Base-by-base conservation (phyloP, 2,113 vertebrate species). In the Helogale parvula region DNA sequence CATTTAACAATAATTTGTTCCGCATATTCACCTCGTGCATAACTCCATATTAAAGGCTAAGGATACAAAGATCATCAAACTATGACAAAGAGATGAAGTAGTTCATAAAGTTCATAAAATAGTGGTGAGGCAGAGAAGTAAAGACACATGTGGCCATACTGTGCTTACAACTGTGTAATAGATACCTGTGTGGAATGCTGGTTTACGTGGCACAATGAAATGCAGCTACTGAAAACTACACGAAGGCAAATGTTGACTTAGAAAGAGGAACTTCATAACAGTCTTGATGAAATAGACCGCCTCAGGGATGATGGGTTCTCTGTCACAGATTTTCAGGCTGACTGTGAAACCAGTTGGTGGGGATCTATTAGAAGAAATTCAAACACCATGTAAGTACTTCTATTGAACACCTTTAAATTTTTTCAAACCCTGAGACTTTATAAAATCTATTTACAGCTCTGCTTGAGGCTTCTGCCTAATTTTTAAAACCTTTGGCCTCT, bases 391-490 rank as follows among this genome's bases (percentile, higher is more conserved):
- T 79, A 25, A 7, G 1, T 33, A 68, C 2, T 71, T 71, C 82
- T 87, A 41, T 63, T 81, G 54, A 19, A 86, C 66, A 29, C 7
- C 17, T 81, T 80, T 74, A 68, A 92, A 45, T 15, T 27, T 86
- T 5, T 90, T 38, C 23, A 89, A 33, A 31, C 17, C 29, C 29
- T 66, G 45, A 50, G 8, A 57, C 8, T 77, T 93, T 60, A 45
- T 72, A 13, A 92, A 94, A 81, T 83, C 66, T 92, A 68, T 87
- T 95, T 54, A 21, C 21, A 95, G 47, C 45, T 94, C 80, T 77
- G 21, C 33, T 83, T 97, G 72, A 88, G 33, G n/a, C 17, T 86
- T 33, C 8, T 91, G 9, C 31, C 15, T 96, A 90, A 95, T 91
- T 93, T 94, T 50, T 89, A 57, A 95, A 95, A 72, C 31, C 50